A percentile compares a stretch with the other conserved stretches of the same genome.
These are phyloP conservation scores for Oryctes rhinoceros DNA, from an alignment of 1,140 invertebrate genomes.

Conservation along the genomic window DNA sequence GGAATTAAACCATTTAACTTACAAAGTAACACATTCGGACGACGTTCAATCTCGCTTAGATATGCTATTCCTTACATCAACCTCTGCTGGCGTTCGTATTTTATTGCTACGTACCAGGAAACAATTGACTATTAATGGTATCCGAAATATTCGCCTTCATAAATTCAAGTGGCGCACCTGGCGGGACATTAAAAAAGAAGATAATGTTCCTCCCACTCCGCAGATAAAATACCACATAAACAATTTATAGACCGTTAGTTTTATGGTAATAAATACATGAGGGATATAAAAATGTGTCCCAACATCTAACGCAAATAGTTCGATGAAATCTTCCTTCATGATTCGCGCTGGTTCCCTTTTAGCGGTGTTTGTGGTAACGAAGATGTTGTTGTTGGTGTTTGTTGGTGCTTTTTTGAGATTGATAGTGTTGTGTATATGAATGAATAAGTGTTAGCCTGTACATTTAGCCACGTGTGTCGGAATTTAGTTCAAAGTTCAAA, in stretches of 20 bases:
- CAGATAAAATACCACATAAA: not conserved
- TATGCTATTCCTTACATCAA: not conserved
- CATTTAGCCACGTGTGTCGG: too few relatives aligned
- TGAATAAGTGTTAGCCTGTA: too few relatives aligned
- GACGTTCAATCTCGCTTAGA: too few relatives aligned
- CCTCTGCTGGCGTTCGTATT: not conserved
- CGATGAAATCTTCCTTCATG: not conserved
- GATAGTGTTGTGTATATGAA: too few relatives aligned
- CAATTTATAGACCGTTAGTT: conserved; percentile 24
- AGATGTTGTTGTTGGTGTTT: too few relatives aligned
- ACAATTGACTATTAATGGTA: conserved; percentile 1
- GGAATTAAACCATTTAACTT: too few relatives aligned
- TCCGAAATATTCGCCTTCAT: not conserved
- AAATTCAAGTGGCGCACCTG: conserved; percentile 10
- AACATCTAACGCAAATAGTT: conserved; percentile 10
- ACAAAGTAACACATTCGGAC: too few relatives aligned
- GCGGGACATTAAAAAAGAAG: not conserved
- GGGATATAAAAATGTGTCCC: conserved; percentile 23
- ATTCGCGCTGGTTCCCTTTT: not conserved
- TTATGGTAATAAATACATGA: conserved; percentile 25
- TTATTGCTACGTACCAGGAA: not conserved
- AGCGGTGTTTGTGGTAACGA: not conserved
- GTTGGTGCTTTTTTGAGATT: too few relatives aligned
- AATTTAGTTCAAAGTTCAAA: too few relatives aligned
- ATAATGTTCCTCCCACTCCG: conserved; percentile 13